Evolutionary conservation across 2,888 invertebrate species (phyloP).

Genomic region (Quadroppia sp.): DNA sequence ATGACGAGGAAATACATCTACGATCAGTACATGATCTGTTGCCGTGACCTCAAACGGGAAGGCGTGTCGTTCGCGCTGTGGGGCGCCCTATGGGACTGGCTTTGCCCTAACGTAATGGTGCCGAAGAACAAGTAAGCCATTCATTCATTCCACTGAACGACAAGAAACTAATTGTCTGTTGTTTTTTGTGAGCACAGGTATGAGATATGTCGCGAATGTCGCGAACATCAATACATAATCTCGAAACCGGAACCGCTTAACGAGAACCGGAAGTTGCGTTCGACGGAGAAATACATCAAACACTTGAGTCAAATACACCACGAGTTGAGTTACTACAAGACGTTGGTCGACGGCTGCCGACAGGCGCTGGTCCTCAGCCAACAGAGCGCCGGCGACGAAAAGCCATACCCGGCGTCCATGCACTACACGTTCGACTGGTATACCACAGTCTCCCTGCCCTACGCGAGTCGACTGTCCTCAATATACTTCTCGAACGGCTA

Average conservation of each 20-base stretch:
- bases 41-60: constrained; percentile 20
- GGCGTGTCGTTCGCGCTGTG: constrained; percentile 39
- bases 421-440: constrained; percentile 42
- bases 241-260: constrained; percentile 18
- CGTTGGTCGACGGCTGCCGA: not conserved
- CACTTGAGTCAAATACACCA: constrained; percentile 32
- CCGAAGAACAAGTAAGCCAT: constrained; percentile 20
- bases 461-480: not conserved
- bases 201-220: constrained; percentile 40
- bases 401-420: constrained; percentile 20
- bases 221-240: constrained; percentile 32
- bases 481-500: constrained; percentile 36
- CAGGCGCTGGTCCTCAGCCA: not conserved
- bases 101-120: constrained; percentile 38
- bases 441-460: constrained; percentile 36
- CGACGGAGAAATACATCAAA: constrained; percentile 23
- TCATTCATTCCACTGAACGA: not conserved
- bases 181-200: not conserved
- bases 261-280: constrained; percentile 5
- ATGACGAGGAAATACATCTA: constrained; percentile 38
- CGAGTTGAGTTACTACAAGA: constrained; percentile 24
- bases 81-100: constrained; percentile 38
- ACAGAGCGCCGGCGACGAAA: not conserved
- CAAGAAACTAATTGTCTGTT: not conserved
- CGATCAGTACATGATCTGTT: constrained; percentile 35